These are phyloP conservation scores for Nasonia oneida DNA, from an alignment of 2,888 invertebrate species.

Conservation along the genomic window DNA sequence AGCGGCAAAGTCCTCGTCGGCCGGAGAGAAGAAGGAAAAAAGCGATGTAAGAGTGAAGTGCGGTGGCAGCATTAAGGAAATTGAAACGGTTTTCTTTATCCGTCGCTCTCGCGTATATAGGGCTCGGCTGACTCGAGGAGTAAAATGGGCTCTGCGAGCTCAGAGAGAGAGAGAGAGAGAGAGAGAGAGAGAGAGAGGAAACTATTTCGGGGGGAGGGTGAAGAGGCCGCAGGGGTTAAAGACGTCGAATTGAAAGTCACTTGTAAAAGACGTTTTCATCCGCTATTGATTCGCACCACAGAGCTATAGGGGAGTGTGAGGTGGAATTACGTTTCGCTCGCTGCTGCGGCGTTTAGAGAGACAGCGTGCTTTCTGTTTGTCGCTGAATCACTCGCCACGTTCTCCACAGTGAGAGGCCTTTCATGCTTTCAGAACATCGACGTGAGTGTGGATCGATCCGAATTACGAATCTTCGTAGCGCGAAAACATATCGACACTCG, in stretches of 20 bases:
- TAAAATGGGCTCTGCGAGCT: constrained; percentile 24
- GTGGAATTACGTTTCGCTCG: constrained; percentile 29
- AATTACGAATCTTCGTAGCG: no score
- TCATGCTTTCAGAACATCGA: no score
- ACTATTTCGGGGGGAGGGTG: constrained; percentile 33
- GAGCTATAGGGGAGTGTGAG: not conserved
- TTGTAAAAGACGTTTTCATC: constrained; percentile 57
- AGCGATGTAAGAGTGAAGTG: constrained; percentile 62
- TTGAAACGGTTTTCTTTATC: constrained; percentile 71
- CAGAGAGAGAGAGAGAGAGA: not conserved
- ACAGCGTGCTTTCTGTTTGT: no score
- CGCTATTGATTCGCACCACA: constrained; percentile 45
- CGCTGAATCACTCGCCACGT: no score
- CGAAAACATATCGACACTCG: not conserved
- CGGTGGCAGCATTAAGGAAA: constrained; percentile 69
- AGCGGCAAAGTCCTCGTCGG: constrained; percentile 13
- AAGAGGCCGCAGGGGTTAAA: constrained; percentile 27
- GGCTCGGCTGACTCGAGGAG: not conserved
- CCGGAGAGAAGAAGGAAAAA: constrained; percentile 52
- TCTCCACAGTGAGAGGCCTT: no score
- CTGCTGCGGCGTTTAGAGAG: constrained; percentile 21
- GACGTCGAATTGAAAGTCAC: constrained; percentile 56
- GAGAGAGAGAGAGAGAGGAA: constrained; percentile 10
- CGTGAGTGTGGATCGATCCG: no score
- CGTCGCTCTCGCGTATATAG: constrained; percentile 32